A percentile compares a stretch with the other conserved stretches of the same genome.
Conservation (phyloP, 2,888 invertebrate genomes). For the Noctua comes region DNA sequence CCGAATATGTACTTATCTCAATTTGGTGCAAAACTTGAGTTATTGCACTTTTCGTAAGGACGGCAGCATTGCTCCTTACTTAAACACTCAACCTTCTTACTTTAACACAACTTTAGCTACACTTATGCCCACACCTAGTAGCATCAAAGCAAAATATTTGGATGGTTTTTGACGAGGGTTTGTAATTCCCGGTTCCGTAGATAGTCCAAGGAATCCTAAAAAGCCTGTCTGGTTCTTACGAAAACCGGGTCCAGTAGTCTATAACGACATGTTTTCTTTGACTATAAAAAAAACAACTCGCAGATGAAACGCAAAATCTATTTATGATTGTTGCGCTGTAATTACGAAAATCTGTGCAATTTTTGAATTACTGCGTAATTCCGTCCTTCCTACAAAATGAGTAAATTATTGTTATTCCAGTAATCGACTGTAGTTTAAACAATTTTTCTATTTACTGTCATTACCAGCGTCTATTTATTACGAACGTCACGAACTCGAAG, state of each 20-base stretch:
- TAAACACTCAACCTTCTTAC: not conserved
- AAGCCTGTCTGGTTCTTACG: not conserved
- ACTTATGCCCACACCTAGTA: no score
- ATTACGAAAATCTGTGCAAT: conserved; percentile 59
- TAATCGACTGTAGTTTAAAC: conserved; percentile 45
- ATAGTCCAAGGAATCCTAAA: not conserved
- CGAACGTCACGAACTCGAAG: not conserved
- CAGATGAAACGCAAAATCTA: conserved; percentile 16
- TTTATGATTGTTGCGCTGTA: conserved; percentile 42
- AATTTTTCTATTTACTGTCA: conserved; percentile 38
- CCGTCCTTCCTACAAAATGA: conserved; percentile 41
- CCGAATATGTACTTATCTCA: no score
- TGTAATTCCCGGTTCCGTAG: no score
- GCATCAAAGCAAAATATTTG: no score
- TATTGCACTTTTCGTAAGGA: no score
- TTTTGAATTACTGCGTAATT: conserved; percentile 52
- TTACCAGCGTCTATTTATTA: conserved; percentile 33
- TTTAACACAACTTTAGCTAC: not conserved
- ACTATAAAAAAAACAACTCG: not conserved
- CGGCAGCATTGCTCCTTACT: not conserved
- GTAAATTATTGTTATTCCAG: conserved; percentile 53
- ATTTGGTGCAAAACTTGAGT: no score
- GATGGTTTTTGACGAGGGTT: not conserved
- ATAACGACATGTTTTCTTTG: not conserved
- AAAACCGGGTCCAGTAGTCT: not conserved